phyloP scores from a whole-genome alignment of 2,113 vertebrate species.

The Silurus asotus region DNA sequence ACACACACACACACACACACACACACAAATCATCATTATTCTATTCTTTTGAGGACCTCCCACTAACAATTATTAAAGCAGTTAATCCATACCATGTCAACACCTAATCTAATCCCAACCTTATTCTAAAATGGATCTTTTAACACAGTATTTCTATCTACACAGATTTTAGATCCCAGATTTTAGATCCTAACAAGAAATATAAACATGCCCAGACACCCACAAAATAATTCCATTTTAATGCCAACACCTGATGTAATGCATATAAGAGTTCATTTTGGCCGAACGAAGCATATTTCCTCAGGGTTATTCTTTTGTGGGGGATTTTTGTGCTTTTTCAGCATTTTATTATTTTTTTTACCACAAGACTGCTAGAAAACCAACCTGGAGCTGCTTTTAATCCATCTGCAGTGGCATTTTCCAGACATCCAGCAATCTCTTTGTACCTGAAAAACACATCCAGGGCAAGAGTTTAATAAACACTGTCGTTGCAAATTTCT shows the following conservation, averaged over 20 bases:
- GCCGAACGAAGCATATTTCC: neutral
- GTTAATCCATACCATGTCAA: neutral
- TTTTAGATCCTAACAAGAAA: neutral
- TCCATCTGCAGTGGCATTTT: conserved; percentile 80
- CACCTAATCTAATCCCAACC: neutral
- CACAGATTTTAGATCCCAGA: neutral
- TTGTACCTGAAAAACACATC: conserved; percentile 78
- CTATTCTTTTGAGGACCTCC: neutral
- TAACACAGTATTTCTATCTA: neutral
- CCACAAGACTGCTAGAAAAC: conserved; percentile 15
- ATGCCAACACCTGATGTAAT: neutral
- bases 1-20: conserved; percentile 14
- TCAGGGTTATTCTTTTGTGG: neutral
- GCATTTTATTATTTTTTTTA: neutral
- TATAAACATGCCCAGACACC: neutral
- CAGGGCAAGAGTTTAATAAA: conserved; percentile 28
- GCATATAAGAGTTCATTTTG: neutral
- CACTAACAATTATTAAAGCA: neutral
- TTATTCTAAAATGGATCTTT: neutral
- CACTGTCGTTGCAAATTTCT: neutral
- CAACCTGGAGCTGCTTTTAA: conserved; percentile 87
- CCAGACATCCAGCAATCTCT: conserved; percentile 89
- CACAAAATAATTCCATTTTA: neutral
- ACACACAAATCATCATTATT: neutral
- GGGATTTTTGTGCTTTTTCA: neutral